Evolutionary conservation across 1,140 invertebrate genomes (phyloP).

Genomic region (Doryteuthis pealeii): DNA sequence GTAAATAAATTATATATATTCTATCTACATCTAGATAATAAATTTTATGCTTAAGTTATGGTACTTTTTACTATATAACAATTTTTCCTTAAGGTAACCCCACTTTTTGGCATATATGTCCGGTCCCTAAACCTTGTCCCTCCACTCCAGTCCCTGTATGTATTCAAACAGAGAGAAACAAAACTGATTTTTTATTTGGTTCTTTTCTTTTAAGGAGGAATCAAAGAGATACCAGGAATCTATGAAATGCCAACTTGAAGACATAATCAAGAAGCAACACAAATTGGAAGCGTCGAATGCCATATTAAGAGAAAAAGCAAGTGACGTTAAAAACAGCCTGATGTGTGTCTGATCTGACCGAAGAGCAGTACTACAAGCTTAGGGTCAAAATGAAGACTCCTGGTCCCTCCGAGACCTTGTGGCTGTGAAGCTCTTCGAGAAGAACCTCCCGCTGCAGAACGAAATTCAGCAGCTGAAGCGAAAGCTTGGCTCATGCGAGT

Average conservation of each 20-base stretch:
- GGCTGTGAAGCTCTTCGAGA: constrained; percentile 54
- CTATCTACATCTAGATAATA: no score
- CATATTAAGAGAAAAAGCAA: constrained; percentile 54
- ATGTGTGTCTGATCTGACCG: constrained; percentile 52
- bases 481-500: constrained; percentile 18
- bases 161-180: no score
- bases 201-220: constrained; percentile 41
- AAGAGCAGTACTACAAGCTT: constrained; percentile 56
- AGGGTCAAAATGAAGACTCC: constrained; percentile 47
- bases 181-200: background rate
- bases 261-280: constrained; percentile 50
- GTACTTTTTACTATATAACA: no score
- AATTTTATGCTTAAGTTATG: no score
- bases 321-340: constrained; percentile 50
- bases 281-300: constrained; percentile 59
- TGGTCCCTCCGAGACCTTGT: constrained; percentile 58
- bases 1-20: no score
- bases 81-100: no score
- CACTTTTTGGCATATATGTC: no score
- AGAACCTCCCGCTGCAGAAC: constrained; percentile 44
- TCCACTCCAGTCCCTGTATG: no score
- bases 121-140: no score
- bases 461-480: constrained; percentile 42
- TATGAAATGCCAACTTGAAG: constrained; percentile 53
- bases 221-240: constrained; percentile 51